Conservation (phyloP, 2,888 invertebrate species). For the Acrobeloides nanus region DNA sequence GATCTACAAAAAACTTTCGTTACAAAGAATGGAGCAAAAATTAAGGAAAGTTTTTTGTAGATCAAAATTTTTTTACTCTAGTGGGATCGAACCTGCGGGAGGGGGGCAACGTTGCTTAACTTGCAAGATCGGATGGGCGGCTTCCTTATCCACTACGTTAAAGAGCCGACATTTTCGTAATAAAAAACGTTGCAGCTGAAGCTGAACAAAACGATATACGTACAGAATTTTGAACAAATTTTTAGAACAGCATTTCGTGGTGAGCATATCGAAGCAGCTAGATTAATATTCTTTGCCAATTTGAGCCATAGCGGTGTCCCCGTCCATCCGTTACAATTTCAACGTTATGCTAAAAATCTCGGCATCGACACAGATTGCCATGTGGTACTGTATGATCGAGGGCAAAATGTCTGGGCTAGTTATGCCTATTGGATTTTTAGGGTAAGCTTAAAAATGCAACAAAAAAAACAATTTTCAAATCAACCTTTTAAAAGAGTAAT, state of each 20-base stretch:
- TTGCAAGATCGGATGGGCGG: too few relatives aligned
- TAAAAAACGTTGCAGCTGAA: too few relatives aligned
- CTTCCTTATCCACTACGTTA: too few relatives aligned
- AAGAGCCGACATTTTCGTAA: too few relatives aligned
- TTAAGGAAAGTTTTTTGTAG: too few relatives aligned
- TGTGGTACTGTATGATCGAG: conserved; percentile 44
- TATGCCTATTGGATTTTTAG: conserved; percentile 51
- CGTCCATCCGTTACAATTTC: conserved; percentile 46
- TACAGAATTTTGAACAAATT: neutral
- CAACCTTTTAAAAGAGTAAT: too few relatives aligned
- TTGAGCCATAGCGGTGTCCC: conserved; percentile 48
- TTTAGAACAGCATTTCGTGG: conserved; percentile 14
- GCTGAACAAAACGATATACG: neutral
- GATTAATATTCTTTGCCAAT: conserved; percentile 42
- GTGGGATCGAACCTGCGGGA: too few relatives aligned
- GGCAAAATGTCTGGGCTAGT: conserved; percentile 44
- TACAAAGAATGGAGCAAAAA: too few relatives aligned
- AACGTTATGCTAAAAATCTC: conserved; percentile 39
- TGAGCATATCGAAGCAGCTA: conserved; percentile 45
- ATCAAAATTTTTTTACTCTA: too few relatives aligned
- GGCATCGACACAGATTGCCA: conserved; percentile 49
- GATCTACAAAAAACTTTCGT: too few relatives aligned
- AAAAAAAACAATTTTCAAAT: neutral
- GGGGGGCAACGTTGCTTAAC: too few relatives aligned
- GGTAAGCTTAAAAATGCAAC: conserved; percentile 13